Evolutionary conservation across 1,140 invertebrate species (phyloP).

Genomic region (Phthorimaea operculella): DNA sequence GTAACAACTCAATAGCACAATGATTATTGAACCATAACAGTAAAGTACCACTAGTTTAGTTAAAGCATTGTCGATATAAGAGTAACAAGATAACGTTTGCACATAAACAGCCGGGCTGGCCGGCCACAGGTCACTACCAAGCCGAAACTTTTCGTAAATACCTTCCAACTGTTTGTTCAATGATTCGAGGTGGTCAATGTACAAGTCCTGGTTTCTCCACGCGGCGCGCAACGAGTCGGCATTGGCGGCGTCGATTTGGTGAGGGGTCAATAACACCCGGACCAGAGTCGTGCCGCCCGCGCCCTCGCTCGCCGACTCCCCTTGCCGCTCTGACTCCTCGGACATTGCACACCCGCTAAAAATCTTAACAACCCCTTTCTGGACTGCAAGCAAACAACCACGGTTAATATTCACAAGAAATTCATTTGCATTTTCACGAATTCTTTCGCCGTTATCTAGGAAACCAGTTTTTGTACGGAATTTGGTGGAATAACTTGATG

Average conservation of each 20-base stretch:
- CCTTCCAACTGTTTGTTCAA: slow-evolving; percentile 68
- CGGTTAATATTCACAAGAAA: slow-evolving; percentile 35
- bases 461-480: slow-evolving; percentile 44
- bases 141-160: slow-evolving; percentile 65
- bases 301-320: slow-evolving; percentile 49
- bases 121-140: slow-evolving; percentile 52
- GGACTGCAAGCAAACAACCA: slow-evolving; percentile 55
- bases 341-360: slow-evolving; percentile 62
- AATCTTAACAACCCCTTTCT: slow-evolving; percentile 44
- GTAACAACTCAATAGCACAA: slow-evolving; percentile 55
- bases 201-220: slow-evolving; percentile 64
- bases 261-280: slow-evolving; percentile 60
- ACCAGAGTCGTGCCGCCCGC: slow-evolving; percentile 46
- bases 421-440: slow-evolving; percentile 32
- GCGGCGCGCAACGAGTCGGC: slow-evolving; percentile 58
- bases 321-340: slow-evolving; percentile 58
- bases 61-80: slow-evolving; percentile 66
- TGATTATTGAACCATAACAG: slow-evolving; percentile 40
- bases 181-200: slow-evolving; percentile 65
- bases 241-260: slow-evolving; percentile 54
- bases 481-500: slow-evolving; percentile 19
- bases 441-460: slow-evolving; percentile 34
- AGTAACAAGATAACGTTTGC: slow-evolving; percentile 43
- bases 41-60: slow-evolving; percentile 62
- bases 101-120: slow-evolving; percentile 12